A percentile compares a stretch with the other conserved stretches of the same genome.
Conservation (phyloP, 2,797 vertebrate genomes). For the Gadopsis bispinosus region DNA sequence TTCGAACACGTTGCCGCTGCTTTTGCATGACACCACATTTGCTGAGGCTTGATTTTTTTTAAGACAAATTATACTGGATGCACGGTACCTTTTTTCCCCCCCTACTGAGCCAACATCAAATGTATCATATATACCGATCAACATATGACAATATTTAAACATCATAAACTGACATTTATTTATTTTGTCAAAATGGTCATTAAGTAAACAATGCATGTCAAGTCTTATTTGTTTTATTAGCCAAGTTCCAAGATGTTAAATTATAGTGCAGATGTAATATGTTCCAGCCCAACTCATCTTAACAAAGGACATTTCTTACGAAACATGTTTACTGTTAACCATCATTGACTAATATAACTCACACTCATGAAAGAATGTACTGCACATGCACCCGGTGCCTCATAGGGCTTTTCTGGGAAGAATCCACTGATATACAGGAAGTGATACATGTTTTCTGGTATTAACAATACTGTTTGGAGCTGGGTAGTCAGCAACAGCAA, state of each 20-base stretch:
- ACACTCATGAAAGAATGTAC: slow-evolving; percentile 32
- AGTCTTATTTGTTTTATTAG: too few species aligned
- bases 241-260: neutral
- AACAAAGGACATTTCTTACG: neutral
- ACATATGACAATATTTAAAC: neutral
- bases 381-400: slow-evolving; percentile 35
- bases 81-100: neutral
- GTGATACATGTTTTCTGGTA: slow-evolving; percentile 58
- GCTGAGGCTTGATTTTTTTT: slow-evolving; percentile 40
- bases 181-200: neutral
- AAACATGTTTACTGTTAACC: neutral
- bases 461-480: slow-evolving; percentile 37
- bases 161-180: neutral
- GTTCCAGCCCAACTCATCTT: neutral
- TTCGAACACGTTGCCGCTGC: slow-evolving; percentile 48
- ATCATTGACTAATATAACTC: slow-evolving; percentile 16
- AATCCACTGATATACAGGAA: slow-evolving; percentile 54
- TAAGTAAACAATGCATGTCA: neutral
- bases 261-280: neutral
- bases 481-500: slow-evolving; percentile 38
- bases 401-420: slow-evolving; percentile 42
- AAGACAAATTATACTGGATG: slow-evolving; percentile 15
- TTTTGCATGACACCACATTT: slow-evolving; percentile 40
- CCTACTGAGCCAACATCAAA: neutral
- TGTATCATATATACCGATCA: neutral